Evolutionary conservation across 2,797 vertebrate genomes (phyloP), one percentile per base, ranked within the genome.

Genomic region (Lateolabrax maculatus): DNA sequence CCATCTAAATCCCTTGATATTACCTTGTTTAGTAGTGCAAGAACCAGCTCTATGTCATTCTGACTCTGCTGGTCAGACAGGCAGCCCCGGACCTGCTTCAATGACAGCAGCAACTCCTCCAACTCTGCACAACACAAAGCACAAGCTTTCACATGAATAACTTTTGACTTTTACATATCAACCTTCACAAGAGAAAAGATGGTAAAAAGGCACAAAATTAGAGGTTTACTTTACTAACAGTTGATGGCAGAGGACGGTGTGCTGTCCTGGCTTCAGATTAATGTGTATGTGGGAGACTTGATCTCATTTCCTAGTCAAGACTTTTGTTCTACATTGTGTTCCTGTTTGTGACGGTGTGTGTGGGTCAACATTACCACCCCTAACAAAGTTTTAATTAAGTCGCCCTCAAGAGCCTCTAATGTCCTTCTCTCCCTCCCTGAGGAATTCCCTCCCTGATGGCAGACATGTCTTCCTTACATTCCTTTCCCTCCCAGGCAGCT

Each of bases 41-140:
- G 95, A 83, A 99, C 96, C 84, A 99, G 90, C 74, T 96, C 95
- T 46, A 99, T 90, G 88, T 99, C 98, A 71, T 96, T 97, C 92
- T 98, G 97, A 95, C 98, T 99, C 95, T 99, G 98, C 88, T 96
- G 94, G 92, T 99, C 98, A 51, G 96, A 92, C 91, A 99, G 94
- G 84, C 96, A 90, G 72, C 98, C 95, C 34, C 97, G 97, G 85
- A 99, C 96, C 86, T 98, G 97, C 92, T 98, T 99, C 91, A 99
- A 95, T 19, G 98, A 98, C 92, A 97, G 94, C 90, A 99, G 92
- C 86, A 99, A 88, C 79, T 99, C 98, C 94, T 99, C 98, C 92
- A 99, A 91, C 89, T 99, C 98, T 99, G 94, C 77, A 64, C 80
- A 71, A 89, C 80, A 71, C 88, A 41, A 43, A 92, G 76, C 68